Conservation (phyloP, 1,140 invertebrate species). For the Cydia strobilella region DNA sequence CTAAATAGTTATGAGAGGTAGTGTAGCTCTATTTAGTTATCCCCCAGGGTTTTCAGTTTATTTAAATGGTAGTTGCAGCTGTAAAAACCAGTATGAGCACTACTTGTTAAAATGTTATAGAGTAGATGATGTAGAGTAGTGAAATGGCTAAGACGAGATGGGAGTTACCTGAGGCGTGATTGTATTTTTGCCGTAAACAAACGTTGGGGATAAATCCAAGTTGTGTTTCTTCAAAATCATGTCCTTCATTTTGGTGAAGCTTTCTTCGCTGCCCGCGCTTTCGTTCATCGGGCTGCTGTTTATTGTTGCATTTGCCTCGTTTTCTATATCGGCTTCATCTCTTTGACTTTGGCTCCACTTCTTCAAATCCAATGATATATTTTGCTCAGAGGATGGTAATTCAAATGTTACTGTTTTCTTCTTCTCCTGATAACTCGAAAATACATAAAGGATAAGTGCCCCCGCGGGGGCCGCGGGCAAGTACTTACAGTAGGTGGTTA, state of each 20-base stretch:
- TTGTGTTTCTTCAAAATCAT: conserved; percentile 62
- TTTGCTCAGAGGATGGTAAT: conserved; percentile 37
- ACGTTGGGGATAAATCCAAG: conserved; percentile 64
- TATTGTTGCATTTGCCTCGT: conserved; percentile 35
- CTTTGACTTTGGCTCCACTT: conserved; percentile 13
- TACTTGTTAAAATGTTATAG: no score
- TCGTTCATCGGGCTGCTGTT: conserved; percentile 42
- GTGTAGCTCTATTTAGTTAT: no score
- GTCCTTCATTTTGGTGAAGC: conserved; percentile 56
- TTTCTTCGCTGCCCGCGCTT: conserved; percentile 51
- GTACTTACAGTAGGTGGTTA: no score
- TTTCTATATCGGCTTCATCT: conserved; percentile 36
- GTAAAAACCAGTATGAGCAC: no score
- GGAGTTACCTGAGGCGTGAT: conserved; percentile 10
- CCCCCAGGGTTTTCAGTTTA: no score
- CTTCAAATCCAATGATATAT: conserved; percentile 37
- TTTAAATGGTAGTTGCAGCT: no score
- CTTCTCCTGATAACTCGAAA: conserved; percentile 44
- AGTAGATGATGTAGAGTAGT: no score
- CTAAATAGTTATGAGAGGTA: no score
- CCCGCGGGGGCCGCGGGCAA: no score
- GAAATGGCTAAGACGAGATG: neutral
- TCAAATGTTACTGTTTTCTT: conserved; percentile 55
- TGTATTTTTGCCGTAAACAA: conserved; percentile 63
- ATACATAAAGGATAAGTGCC: conserved; percentile 12